Evolutionary conservation across 1,140 invertebrate genomes (phyloP).

Genomic region (Tribolium castaneum): DNA sequence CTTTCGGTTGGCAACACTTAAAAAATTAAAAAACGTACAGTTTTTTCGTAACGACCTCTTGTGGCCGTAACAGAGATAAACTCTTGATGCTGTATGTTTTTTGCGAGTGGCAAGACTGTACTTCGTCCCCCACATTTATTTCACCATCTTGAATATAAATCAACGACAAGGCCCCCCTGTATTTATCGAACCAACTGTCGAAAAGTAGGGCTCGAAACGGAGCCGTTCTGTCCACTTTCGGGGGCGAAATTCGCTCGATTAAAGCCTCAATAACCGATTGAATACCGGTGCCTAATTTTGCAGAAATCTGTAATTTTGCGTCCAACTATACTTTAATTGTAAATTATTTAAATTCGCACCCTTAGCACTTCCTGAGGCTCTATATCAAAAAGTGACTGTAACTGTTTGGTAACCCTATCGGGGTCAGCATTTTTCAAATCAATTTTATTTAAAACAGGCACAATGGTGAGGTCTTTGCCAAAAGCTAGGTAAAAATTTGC

Average conservation of each 20-base stretch:
- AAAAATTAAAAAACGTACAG: conserved; percentile 72
- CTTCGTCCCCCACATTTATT: conserved; percentile 75
- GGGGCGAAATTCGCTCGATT: conserved; percentile 83
- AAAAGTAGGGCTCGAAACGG: conserved; percentile 87
- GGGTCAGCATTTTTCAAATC: conserved; percentile 93
- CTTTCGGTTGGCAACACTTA: no score
- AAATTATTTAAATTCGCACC: conserved; percentile 63
- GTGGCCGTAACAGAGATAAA: conserved; percentile 84
- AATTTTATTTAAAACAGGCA: conserved; percentile 97
- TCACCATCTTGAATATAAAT: conserved; percentile 83
- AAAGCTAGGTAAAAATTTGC: conserved; percentile 96
- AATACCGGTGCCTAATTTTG: conserved; percentile 88
- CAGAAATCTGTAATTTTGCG: conserved; percentile 76
- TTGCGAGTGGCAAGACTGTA: conserved; percentile 73
- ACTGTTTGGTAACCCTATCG: conserved; percentile 80
- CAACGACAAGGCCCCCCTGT: conserved; percentile 85
- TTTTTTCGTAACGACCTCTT: conserved; percentile 74
- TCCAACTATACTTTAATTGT: not conserved
- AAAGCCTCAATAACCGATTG: conserved; percentile 80
- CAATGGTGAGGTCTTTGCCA: conserved; percentile 81
- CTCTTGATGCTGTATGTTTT: conserved; percentile 84
- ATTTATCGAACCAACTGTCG: conserved; percentile 94
- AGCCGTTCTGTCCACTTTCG: conserved; percentile 69
- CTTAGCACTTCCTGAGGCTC: conserved; percentile 74
- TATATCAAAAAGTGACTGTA: conserved; percentile 89